Evolutionary conservation across 2,797 vertebrate species (phyloP).

Genomic region (Syncerus caffer): DNA sequence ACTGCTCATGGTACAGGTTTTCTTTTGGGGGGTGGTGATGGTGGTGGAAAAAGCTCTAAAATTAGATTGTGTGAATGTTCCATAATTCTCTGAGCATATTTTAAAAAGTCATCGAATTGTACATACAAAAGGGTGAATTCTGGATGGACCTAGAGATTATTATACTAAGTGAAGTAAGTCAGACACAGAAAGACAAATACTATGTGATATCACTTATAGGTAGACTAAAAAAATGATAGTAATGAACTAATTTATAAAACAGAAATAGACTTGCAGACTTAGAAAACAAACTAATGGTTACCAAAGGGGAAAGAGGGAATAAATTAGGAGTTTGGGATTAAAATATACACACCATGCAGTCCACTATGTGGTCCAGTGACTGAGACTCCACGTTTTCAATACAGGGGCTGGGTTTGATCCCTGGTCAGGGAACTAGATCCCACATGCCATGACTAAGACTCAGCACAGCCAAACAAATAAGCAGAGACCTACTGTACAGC

Average conservation of each 20-base stretch:
- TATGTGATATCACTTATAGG: background rate
- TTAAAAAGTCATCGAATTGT: background rate
- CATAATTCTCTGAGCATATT: background rate
- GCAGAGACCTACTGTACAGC: background rate
- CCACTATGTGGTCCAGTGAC: background rate
- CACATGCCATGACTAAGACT: background rate
- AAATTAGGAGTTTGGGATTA: background rate
- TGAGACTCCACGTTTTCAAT: background rate
- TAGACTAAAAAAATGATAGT: background rate
- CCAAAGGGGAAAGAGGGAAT: background rate
- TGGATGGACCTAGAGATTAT: background rate
- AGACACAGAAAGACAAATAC: background rate
- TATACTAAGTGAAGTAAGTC: background rate
- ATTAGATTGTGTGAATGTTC: background rate
- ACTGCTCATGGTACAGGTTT: background rate
- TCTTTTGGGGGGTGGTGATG: background rate
- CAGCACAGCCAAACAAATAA: background rate
- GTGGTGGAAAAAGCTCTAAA: background rate
- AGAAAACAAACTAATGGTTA: background rate
- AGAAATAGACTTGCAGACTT: background rate
- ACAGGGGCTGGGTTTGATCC: background rate
- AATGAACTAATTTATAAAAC: background rate
- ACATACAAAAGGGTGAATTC: background rate
- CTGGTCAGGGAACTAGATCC: background rate
- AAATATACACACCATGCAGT: background rate